A percentile compares a stretch with the other conserved stretches of the same genome.
Evolutionary conservation across 2,888 invertebrate genomes (phyloP).

Genomic region (Temnothorax ravouxi): DNA sequence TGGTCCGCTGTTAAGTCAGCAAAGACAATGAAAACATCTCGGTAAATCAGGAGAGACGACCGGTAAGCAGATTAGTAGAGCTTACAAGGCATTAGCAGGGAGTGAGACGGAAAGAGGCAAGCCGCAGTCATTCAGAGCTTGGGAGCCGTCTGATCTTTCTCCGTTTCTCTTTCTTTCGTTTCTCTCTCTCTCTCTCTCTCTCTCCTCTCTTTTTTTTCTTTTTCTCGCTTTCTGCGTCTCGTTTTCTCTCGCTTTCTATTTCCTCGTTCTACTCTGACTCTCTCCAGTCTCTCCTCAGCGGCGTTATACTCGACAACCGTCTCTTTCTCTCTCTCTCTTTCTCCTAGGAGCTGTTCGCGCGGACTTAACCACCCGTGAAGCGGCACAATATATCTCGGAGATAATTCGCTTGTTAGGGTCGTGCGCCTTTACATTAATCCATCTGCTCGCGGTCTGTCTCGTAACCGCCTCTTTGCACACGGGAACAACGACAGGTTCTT

Average conservation of each 20-base stretch:
- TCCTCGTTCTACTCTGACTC: constrained; percentile 57
- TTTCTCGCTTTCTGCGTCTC: constrained; percentile 58
- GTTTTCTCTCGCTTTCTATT: constrained; percentile 56
- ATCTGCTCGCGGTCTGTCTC: constrained; percentile 71
- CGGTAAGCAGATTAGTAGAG: constrained; percentile 83
- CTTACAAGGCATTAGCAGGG: constrained; percentile 82
- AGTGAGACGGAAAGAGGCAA: constrained; percentile 71
- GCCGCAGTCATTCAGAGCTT: constrained; percentile 74
- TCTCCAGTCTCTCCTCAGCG: constrained; percentile 28
- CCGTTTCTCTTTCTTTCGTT: constrained; percentile 61
- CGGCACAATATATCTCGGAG: constrained; percentile 82
- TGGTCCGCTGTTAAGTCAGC: constrained; percentile 75
- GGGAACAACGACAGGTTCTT: constrained; percentile 60
- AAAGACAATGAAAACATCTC: constrained; percentile 84
- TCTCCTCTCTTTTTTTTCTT: constrained; percentile 39
- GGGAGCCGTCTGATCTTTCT: constrained; percentile 73
- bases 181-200: constrained; percentile 21
- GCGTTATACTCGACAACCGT: constrained; percentile 28
- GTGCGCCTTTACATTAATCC: constrained; percentile 78
- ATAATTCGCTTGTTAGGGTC: constrained; percentile 84
- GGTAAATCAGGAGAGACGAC: constrained; percentile 82
- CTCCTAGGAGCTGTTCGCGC: constrained; percentile 70
- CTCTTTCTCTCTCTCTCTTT: constrained; percentile 33
- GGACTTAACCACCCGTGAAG: constrained; percentile 85
- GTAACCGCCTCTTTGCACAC: constrained; percentile 69